Evolutionary conservation across 2,888 invertebrate genomes (phyloP), one percentile per base, ranked within the genome.

Genomic region (Oxytorus armatus): DNA sequence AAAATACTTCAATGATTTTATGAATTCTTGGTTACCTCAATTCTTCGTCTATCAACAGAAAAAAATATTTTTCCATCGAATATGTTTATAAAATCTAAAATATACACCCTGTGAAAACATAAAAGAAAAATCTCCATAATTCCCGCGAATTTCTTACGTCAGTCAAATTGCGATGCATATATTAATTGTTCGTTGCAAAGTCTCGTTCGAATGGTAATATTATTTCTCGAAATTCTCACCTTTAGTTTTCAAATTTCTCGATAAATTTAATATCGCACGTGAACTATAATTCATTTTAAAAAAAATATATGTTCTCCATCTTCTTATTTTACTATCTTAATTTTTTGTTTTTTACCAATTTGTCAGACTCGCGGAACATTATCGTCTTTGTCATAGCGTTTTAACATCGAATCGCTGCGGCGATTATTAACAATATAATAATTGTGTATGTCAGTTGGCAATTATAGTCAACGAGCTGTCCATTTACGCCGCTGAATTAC

Each of bases 391-490:
- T 72, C 18, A 61, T 36, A 68, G 47, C 42, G 25, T 29, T 63
- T 63, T 21, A 65, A 39, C 65, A 51, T 42, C 44, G 47, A 78
- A 57, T 69, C 33, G 59, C 25, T 39, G 39, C 23, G 51, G 61
- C 53, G 51, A 70, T 78, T 79, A 80, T 80, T 65, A 80, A 77
- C 77, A 73, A 80, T 80, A 77, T 77, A 69, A 77, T 77, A 77
- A 80, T 80, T 74, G 73, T 77, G 77, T 73, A 77, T 57, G 80
- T 77, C 73, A 77, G 77, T 77, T 57, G 63, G 77, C 55, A 80
- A 80, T 80, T 80, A 80, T 69, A 73, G 68, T 73, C 68, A 80
- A 80, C 77, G 77, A 80, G 80, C 77, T 80, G 80, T 80, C 77
- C 73, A 80, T 80, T 77, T 63, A 77, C 73, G 80, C 73, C 49